A percentile compares a stretch with the other conserved stretches of the same genome.
These are phyloP conservation scores for Pectinophora gossypiella DNA, from an alignment of 1,140 invertebrate species.

Conservation along the genomic window DNA sequence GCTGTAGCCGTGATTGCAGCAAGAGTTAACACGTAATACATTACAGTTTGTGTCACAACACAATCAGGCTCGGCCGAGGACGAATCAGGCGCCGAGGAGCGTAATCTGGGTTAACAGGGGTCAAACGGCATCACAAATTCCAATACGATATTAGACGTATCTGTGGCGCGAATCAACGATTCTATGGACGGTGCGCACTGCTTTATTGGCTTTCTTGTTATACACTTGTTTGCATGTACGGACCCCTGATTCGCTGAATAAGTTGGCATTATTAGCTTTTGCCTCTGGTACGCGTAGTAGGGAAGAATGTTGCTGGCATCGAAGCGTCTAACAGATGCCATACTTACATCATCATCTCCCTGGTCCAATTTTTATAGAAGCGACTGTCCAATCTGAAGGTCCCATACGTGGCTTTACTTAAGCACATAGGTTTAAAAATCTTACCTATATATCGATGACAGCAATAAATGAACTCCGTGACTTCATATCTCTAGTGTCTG, in stretches of 20 bases:
- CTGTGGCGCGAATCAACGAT: slow-evolving; percentile 70
- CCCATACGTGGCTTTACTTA: too few species aligned
- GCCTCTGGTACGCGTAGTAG: not conserved
- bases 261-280: not conserved
- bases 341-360: too few species aligned
- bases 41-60: slow-evolving; percentile 75
- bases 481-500: too few species aligned
- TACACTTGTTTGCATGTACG: not conserved
- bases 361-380: too few species aligned
- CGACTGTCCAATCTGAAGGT: too few species aligned
- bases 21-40: slow-evolving; percentile 75
- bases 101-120: slow-evolving; percentile 77
- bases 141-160: slow-evolving; percentile 76
- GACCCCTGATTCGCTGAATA: not conserved
- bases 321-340: too few species aligned
- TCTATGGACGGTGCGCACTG: slow-evolving; percentile 40
- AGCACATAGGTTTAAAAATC: too few species aligned
- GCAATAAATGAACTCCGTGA: too few species aligned
- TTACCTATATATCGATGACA: too few species aligned
- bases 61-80: slow-evolving; percentile 68
- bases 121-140: slow-evolving; percentile 77
- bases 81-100: slow-evolving; percentile 73
- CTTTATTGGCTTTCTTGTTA: slow-evolving; percentile 31
- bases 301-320: too few species aligned
- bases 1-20: slow-evolving; percentile 67